Conservation (phyloP, 2,888 invertebrate genomes). For the Elmis aenea region DNA sequence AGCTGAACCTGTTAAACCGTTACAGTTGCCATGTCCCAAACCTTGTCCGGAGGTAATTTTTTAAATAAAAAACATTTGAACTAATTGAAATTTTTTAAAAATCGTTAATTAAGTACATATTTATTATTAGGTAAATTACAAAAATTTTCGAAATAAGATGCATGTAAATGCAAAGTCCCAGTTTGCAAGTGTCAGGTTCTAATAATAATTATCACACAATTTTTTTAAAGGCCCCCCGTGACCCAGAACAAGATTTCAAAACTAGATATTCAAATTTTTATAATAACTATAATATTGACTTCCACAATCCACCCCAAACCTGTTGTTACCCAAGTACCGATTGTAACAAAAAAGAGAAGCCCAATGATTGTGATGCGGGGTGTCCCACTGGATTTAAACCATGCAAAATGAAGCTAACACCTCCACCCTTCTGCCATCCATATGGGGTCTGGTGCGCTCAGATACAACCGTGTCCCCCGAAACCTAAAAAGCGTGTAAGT, state of each 20-base stretch:
- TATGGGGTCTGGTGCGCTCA: constrained; percentile 40
- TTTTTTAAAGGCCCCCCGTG: not conserved
- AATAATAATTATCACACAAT: too few species aligned
- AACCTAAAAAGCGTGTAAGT: constrained; percentile 32
- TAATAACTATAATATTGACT: constrained; percentile 41
- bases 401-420: constrained; percentile 38
- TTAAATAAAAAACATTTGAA: too few species aligned
- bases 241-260: constrained; percentile 10
- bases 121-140: too few species aligned
- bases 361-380: constrained; percentile 16
- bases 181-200: too few species aligned
- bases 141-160: too few species aligned
- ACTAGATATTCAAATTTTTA: constrained; percentile 38
- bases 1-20: constrained; percentile 37
- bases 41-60: too few species aligned
- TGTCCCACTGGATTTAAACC: constrained; percentile 44
- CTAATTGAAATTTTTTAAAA: not conserved
- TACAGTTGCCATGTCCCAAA: constrained; percentile 29
- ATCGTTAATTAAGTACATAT: too few species aligned
- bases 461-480: constrained; percentile 40
- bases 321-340: constrained; percentile 31
- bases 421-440: constrained; percentile 38
- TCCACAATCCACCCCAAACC: constrained; percentile 31
- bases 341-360: constrained; percentile 20
- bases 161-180: too few species aligned